Evolutionary conservation across 1,140 invertebrate species (phyloP), one percentile per base, ranked within the genome.

Genomic region (Adoxophyes honmai): DNA sequence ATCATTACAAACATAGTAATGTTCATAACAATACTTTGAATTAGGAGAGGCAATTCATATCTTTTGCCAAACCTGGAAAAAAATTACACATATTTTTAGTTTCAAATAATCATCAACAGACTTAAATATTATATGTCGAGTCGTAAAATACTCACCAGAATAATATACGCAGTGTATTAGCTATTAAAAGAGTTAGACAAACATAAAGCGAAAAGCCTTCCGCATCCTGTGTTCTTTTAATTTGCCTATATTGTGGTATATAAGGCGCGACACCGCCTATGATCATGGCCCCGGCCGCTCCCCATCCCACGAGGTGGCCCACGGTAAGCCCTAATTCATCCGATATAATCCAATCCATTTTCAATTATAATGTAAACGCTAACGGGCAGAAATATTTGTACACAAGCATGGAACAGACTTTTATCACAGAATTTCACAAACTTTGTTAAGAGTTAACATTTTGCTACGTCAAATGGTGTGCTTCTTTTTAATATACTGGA

Each of bases 11-110:
- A 92, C 98, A 99, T 99, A 62, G 97, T 95, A 21, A 95, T 79
- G 79, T 98, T 98, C 98, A 99, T 99, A 18, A 99, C 93, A 78
- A 99, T 93, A 91, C 97, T 99, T 92, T 99, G 98, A 53, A 98
- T 91, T 56, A 99, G 91, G 62, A 99, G 90, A 61, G 98, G 98
- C 75, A 96, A 89, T 90, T 99, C 98, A 92, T 97, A 99, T 64
- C 93, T 94, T 89, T 97, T 98, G 51, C 98, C 98, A 94, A 99
- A 99, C 98, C 98, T 99, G 87, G 53, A 76, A 89, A 61, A 75
- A 57, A 58, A 42, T 48, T n/a, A 66, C 57, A 64, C 35, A 52
- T 61, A 55, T 59, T 54, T 58, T 44, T 55, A 38, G 37, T 58
- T 35, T 11, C 42, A 21, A 11, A 52, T 28, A 42, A 57, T 62